Evolutionary conservation across 2,888 invertebrate species (phyloP), one percentile per base, ranked within the genome.

Genomic region (Agonum fuliginosum): DNA sequence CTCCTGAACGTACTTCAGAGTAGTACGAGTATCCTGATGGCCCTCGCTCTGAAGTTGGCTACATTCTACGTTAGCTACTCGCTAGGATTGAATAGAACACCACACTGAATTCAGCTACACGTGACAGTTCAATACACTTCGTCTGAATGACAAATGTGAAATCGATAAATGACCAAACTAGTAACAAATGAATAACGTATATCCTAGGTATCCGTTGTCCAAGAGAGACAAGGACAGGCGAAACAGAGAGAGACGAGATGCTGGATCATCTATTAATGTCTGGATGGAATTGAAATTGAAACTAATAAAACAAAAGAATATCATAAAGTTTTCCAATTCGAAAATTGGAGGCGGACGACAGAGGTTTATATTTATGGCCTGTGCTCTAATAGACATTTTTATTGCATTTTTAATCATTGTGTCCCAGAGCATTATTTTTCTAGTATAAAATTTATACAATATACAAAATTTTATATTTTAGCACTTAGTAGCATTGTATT

Each of bases 161-260:
- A 74, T 74, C 74, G 74, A 74, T 74, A 74, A 46, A 74, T 74
- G 58, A 74, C 74, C 74, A 62, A 46, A 74, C 62, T 74, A 74
- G 14, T 74, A 58, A 74, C 74, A 74, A 67, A 37, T 67, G 67
- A 67, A 67, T 67, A 67, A 67, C 67, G 67, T n/a, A 67, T 67
- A 67, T 54, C 24, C 54, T 24, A 54, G 54, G n/a, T 54, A 54
- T 12, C 17, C 46, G 46, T 46, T 46, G 46, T 46, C 17, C 46
- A 17, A 8, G 46, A 3, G 3, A 5, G 17, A 46, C 46, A 17
- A 46, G 46, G 17, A 46, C 17, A 46, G 46, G 12, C 8, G 8
- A 1, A 37, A 46, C 12, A 12, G 3, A 46, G 46, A 17, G 46
- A 17, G 46, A 17, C 2, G 8, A 1, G 58, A 62, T 30, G 27